phyloP scores from a whole-genome alignment of 2,113 vertebrate genomes.

The Rhabdornis inornatus region DNA sequence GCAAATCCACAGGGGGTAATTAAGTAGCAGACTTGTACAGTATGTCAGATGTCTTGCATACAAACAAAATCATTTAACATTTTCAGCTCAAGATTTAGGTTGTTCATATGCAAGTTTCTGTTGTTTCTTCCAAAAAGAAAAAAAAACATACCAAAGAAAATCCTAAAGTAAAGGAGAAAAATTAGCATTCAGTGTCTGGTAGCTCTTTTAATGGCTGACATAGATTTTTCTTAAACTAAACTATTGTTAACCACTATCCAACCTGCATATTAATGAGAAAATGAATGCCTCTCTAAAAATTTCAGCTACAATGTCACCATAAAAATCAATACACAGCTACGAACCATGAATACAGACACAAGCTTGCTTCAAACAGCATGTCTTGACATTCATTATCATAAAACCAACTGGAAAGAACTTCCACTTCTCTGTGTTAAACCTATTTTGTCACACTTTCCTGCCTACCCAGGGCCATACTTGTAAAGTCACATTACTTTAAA shows the following conservation, averaged over 20 bases:
- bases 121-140: conserved; percentile 52
- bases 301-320: conserved; percentile 67
- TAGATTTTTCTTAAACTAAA: conserved; percentile 74
- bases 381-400: conserved; percentile 60
- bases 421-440: not conserved
- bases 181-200: conserved; percentile 56
- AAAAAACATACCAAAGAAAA: conserved; percentile 15
- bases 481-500: conserved; percentile 58
- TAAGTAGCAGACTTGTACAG: conserved; percentile 50
- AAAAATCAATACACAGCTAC: conserved; percentile 72
- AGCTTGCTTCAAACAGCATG: conserved; percentile 16
- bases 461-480: conserved; percentile 41
- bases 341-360: conserved; percentile 70
- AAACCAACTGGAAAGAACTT: conserved; percentile 34
- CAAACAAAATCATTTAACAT: conserved; percentile 52
- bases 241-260: conserved; percentile 58
- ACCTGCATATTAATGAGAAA: conserved; percentile 71
- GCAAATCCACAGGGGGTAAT: conserved; percentile 64
- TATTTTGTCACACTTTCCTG: conserved; percentile 45
- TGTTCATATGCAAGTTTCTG: conserved; percentile 58
- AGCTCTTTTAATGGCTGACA: conserved; percentile 67
- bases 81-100: conserved; percentile 43
- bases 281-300: conserved; percentile 67
- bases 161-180: conserved; percentile 36
- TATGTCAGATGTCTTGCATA: conserved; percentile 52